Conservation (phyloP, 1,140 invertebrate species). For the Brachionus rubens region DNA sequence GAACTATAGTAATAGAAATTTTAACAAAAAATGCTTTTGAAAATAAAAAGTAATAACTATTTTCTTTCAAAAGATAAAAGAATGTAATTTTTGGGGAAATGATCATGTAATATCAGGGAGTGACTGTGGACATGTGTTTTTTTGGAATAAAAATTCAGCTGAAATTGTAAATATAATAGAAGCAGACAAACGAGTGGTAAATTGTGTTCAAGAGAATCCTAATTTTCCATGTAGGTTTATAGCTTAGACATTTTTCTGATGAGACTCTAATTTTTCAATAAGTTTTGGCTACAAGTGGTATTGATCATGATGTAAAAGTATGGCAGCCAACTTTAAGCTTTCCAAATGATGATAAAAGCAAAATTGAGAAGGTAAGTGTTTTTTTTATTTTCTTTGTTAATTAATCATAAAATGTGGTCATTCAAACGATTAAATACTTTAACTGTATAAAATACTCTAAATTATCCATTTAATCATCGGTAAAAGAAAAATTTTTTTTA, state of each 20-base stretch:
- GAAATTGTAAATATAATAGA: conserved; percentile 68
- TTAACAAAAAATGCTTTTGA: background rate
- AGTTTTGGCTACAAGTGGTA: conserved; percentile 78
- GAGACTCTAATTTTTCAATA: conserved; percentile 40
- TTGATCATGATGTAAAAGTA: conserved; percentile 83
- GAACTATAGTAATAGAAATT: conserved; percentile 60
- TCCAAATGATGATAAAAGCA: background rate
- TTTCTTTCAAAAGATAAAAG: conserved; percentile 73
- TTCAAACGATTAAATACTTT: no score
- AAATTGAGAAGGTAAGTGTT: background rate
- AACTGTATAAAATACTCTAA: no score
- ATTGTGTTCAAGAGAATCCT: conserved; percentile 81
- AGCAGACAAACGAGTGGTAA: conserved; percentile 80
- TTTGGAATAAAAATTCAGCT: conserved; percentile 55
- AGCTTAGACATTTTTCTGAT: conserved; percentile 42
- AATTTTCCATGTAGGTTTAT: conserved; percentile 65
- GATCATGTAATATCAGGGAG: conserved; percentile 78
- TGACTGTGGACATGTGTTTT: conserved; percentile 69
- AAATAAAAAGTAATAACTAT: conserved; percentile 50
- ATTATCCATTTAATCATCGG: no score
- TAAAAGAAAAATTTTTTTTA: no score
- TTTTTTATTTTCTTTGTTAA: background rate
- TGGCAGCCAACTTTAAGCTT: conserved; percentile 68
- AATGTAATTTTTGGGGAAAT: conserved; percentile 82
- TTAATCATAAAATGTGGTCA: background rate